Conservation (phyloP, 2,888 invertebrate species). For the Sarcophaga subvicina region DNA sequence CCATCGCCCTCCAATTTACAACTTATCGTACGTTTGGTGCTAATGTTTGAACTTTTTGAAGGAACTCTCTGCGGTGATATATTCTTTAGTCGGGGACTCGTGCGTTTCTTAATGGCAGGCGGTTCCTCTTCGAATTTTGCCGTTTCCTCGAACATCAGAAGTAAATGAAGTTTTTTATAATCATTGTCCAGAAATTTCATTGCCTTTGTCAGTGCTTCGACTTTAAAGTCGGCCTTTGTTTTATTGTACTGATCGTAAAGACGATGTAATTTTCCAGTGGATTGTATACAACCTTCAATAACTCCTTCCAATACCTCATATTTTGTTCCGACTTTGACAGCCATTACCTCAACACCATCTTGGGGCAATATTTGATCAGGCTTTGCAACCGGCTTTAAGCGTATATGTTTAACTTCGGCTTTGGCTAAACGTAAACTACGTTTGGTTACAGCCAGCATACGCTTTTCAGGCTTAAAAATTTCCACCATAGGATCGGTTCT, state of each 20-base stretch:
- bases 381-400: constrained; percentile 55
- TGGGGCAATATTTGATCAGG: constrained; percentile 62
- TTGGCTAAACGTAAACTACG: constrained; percentile 64
- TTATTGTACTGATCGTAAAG: constrained; percentile 48
- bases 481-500: constrained; percentile 25
- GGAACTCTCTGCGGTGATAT: neutral
- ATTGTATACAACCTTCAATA: constrained; percentile 34
- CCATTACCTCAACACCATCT: constrained; percentile 60
- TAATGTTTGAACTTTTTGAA: neutral
- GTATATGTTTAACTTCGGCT: constrained; percentile 63
- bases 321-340: constrained; percentile 62
- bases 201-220: constrained; percentile 65
- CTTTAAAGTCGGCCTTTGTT: constrained; percentile 60
- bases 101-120: neutral
- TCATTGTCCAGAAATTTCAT: constrained; percentile 65
- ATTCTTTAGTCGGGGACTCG: constrained; percentile 37
- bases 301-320: constrained; percentile 57
- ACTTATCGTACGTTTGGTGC: neutral
- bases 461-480: constrained; percentile 51
- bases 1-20: constrained; percentile 1
- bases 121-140: constrained; percentile 21
- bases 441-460: constrained; percentile 58
- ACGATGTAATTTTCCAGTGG: constrained; percentile 63
- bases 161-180: constrained; percentile 64
- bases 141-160: constrained; percentile 69